Base-by-base conservation (phyloP, 2,113 vertebrate genomes). In the Microtus ochrogaster region DNA sequence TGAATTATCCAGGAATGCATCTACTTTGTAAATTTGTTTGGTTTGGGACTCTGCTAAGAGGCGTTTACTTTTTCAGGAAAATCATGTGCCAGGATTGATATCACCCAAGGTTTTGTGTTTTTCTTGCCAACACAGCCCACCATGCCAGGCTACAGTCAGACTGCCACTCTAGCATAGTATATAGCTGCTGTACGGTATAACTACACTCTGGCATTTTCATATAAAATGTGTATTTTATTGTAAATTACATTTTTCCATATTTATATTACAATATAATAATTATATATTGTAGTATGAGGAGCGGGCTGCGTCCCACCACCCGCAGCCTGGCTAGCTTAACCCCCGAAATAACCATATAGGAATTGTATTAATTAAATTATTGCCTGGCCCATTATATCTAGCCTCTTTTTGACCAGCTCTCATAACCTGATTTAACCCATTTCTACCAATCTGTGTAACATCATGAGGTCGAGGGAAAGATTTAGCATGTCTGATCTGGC, bases 11-110 rank as follows among this genome's bases (percentile, higher is more conserved):
- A 65, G 68, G 87, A 97, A 91, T 1, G 22, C 61, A 89, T 81
- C 70, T 73, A 85, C 86, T 65, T 79, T 94, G 93, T 94, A 95
- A 97, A 96, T 90, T 92, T 96, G 49, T 92, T 94, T 95, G 66
- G 10, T 65, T 87, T 96, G 97, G 90, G 89, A 91, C 79, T 90
- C 92, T 49, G 78, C 94, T 95, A 95, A 81, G 61, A 33, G 4
- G 89, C 63, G 73, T 96, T 91, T 44, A 77, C 41, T 92, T 21
- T 95, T 92, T 90, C 22, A 91, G 74, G 96, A 78, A 96, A 93
- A 97, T 84, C 76, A 58, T 44, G 4, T 76, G 7, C 70, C 70
- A 76, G 39, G 4, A 16, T 33, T 65, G 87, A 84, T 61, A 49
- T 39, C 79, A 30, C 74, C 93, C 0, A 2, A 94, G 44, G 22